Percentiles rank a stretch among this genome's conserved stretches.
Conservation (phyloP, 2,797 vertebrate species). For the Denticeps clupeoides region DNA sequence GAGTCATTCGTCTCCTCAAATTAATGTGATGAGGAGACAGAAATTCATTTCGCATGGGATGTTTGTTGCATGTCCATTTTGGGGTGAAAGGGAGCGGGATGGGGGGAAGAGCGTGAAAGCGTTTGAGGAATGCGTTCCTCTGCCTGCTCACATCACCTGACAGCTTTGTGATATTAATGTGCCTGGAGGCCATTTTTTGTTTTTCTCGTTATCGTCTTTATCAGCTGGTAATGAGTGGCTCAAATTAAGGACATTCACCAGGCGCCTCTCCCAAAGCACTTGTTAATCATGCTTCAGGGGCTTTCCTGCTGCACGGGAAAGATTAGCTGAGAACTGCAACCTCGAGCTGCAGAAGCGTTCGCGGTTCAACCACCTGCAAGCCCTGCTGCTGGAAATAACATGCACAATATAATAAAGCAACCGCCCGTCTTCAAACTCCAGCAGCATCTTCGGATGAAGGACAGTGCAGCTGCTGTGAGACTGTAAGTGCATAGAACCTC, state of each 20-base stretch:
- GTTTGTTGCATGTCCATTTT: too few relatives aligned
- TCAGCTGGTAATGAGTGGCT: conserved; percentile 9
- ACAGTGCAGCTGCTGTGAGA: too few relatives aligned
- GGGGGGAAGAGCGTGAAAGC: neutral
- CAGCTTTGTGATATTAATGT: neutral
- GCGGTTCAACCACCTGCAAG: neutral
- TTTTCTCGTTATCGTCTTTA: conserved; percentile 3
- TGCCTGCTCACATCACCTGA: neutral
- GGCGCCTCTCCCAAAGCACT: neutral
- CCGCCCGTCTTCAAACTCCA: too few relatives aligned
- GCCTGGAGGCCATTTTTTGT: neutral
- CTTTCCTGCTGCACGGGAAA: neutral
- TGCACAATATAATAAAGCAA: too few relatives aligned
- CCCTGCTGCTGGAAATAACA: too few relatives aligned
- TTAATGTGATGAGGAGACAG: too few relatives aligned
- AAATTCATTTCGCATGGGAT: too few relatives aligned
- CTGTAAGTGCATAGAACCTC: too few relatives aligned
- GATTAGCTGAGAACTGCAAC: neutral
- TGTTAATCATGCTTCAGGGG: conserved; percentile 5
- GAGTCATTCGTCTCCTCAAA: too few relatives aligned
- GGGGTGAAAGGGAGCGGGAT: neutral
- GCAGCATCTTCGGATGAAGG: too few relatives aligned
- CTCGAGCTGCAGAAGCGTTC: neutral
- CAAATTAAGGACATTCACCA: conserved; percentile 3
- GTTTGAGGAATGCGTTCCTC: neutral